These are phyloP conservation scores for Leucophora obtusa DNA, from an alignment of 2,888 invertebrate species.

Conservation along the genomic window DNA sequence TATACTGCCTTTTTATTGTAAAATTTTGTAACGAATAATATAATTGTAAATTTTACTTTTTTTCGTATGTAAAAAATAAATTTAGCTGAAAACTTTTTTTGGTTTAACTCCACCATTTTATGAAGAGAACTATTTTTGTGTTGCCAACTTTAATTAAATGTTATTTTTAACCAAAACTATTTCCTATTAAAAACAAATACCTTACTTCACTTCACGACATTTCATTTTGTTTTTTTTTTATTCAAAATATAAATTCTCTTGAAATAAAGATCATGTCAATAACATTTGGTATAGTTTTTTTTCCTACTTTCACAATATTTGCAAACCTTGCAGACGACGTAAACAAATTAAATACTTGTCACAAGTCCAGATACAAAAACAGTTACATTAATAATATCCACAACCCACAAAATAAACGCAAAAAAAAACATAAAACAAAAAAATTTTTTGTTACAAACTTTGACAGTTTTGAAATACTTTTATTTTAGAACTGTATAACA, in stretches of 20 bases:
- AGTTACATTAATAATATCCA: conserved; percentile 17
- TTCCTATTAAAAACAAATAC: background rate
- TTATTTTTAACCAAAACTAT: background rate
- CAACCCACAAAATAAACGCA: conserved; percentile 1
- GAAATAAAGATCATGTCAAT: background rate
- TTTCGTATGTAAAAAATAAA: too few relatives aligned
- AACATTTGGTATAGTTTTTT: background rate
- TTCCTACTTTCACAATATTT: background rate
- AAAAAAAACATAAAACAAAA: conserved; percentile 20
- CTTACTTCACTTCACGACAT: too few relatives aligned
- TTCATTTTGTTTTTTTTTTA: too few relatives aligned
- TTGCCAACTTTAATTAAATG: background rate
- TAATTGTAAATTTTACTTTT: too few relatives aligned
- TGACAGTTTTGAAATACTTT: background rate
- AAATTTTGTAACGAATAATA: too few relatives aligned
- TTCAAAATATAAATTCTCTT: too few relatives aligned
- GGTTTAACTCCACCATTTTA: background rate
- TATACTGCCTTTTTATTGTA: too few relatives aligned
- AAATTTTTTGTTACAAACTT: background rate
- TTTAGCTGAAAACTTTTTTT: background rate
- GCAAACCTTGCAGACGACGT: conserved; percentile 35
- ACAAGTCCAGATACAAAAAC: conserved; percentile 20
- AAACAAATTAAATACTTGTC: conserved; percentile 54
- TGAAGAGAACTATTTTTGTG: background rate
- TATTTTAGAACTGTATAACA: background rate